These are phyloP conservation scores for Psephotus haematonotus DNA, from an alignment of 2,113 vertebrate genomes.

Conservation along the genomic window DNA sequence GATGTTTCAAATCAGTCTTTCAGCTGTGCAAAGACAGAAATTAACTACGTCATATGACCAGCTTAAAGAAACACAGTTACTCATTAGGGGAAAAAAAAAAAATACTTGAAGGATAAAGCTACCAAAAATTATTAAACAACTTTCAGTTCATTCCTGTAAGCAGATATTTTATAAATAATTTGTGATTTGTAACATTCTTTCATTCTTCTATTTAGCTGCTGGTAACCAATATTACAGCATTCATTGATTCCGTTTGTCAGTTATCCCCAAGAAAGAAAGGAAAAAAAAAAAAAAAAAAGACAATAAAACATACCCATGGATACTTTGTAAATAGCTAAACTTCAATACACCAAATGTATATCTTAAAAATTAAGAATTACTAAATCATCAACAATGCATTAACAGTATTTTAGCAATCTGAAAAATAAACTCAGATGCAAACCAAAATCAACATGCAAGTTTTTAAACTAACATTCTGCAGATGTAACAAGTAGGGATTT, in stretches of 20 bases:
- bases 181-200: background rate
- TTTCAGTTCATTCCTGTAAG: background rate
- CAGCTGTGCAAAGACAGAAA: background rate
- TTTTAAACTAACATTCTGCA: background rate
- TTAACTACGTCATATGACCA: background rate
- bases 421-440: background rate
- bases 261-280: background rate
- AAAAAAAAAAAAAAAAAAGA: background rate
- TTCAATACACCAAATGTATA: background rate
- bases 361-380: background rate
- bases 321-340: background rate
- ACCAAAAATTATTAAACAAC: background rate
- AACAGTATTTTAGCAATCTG: background rate
- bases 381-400: fast-evolving
- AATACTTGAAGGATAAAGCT: background rate
- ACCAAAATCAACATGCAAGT: background rate
- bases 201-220: background rate
- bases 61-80: background rate
- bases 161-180: background rate
- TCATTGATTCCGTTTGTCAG: background rate
- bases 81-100: background rate
- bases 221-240: background rate
- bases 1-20: background rate
- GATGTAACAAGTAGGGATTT: background rate
- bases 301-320: fast-evolving